A percentile compares a stretch with the other conserved stretches of the same genome.
Conservation (phyloP, 2,113 vertebrate genomes). For the Marmota flaviventris region DNA sequence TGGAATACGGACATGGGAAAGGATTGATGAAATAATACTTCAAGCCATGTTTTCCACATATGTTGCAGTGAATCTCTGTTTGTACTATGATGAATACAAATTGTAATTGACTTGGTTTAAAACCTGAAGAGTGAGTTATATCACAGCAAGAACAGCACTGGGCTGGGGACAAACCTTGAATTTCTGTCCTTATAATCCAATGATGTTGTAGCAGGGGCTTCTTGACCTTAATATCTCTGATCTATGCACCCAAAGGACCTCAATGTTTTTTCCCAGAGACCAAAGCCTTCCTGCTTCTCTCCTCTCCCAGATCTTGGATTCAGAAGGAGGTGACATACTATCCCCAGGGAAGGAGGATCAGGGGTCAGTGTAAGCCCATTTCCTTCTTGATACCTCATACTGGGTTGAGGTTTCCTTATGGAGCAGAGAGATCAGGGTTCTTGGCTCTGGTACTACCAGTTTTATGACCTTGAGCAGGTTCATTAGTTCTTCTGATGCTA, state of each 20-base stretch:
- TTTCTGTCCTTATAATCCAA: background rate
- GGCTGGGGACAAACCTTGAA: background rate
- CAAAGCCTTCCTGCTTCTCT: background rate
- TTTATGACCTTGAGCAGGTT: background rate
- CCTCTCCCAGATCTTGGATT: background rate
- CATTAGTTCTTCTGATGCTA: background rate
- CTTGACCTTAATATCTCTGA: background rate
- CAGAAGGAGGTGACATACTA: background rate
- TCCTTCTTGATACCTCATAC: background rate
- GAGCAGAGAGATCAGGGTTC: background rate
- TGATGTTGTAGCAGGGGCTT: background rate
- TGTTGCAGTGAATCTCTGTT: constrained; percentile 2
- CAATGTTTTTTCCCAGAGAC: background rate
- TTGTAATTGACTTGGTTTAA: background rate
- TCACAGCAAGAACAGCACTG: background rate
- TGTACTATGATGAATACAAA: constrained; percentile 11
- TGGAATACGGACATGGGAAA: background rate
- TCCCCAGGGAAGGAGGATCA: background rate
- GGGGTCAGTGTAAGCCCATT: background rate
- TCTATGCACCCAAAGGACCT: background rate
- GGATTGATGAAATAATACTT: constrained; percentile 48
- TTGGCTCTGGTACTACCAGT: background rate
- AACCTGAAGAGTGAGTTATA: background rate
- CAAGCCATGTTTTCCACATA: constrained; percentile 61
- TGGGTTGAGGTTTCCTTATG: background rate